Conservation (phyloP, 2,888 invertebrate genomes). For the Tinea pellionella region DNA sequence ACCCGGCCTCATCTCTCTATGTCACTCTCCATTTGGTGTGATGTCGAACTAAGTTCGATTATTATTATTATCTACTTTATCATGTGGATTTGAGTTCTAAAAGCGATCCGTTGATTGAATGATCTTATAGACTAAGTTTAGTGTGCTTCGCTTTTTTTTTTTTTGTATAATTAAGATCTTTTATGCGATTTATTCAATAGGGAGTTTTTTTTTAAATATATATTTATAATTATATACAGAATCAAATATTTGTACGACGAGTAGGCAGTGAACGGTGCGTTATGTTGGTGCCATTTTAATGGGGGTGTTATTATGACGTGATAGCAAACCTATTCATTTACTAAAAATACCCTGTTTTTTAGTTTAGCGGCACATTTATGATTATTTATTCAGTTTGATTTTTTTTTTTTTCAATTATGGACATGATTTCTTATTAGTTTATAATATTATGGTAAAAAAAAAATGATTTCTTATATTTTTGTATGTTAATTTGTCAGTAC, state of each 20-base stretch:
- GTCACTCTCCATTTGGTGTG: conserved; percentile 44
- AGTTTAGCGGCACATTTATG: not conserved
- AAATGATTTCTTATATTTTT: too few relatives aligned
- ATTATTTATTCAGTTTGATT: not conserved
- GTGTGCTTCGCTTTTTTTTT: conserved; percentile 69
- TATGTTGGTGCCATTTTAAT: conserved; percentile 62
- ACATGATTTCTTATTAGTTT: too few relatives aligned
- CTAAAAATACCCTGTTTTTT: not conserved
- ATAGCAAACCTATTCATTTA: not conserved
- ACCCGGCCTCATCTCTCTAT: conserved; percentile 8
- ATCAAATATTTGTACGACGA: conserved; percentile 52
- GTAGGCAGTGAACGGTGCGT: conserved; percentile 67
- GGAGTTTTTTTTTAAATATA: conserved; percentile 38
- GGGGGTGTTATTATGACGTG: conserved; percentile 26
- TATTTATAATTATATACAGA: conserved; percentile 46
- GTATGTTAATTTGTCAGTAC: too few relatives aligned
- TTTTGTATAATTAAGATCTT: conserved; percentile 62
- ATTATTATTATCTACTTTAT: conserved; percentile 34
- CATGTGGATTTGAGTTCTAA: conserved; percentile 49
- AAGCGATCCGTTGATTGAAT: conserved; percentile 46
- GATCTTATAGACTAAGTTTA: conserved; percentile 58
- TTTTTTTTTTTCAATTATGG: too few relatives aligned
- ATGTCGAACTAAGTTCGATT: conserved; percentile 61
- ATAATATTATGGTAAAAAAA: too few relatives aligned
- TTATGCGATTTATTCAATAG: conserved; percentile 65